Conservation (phyloP, 2,797 vertebrate species). For the Huso huso region DNA sequence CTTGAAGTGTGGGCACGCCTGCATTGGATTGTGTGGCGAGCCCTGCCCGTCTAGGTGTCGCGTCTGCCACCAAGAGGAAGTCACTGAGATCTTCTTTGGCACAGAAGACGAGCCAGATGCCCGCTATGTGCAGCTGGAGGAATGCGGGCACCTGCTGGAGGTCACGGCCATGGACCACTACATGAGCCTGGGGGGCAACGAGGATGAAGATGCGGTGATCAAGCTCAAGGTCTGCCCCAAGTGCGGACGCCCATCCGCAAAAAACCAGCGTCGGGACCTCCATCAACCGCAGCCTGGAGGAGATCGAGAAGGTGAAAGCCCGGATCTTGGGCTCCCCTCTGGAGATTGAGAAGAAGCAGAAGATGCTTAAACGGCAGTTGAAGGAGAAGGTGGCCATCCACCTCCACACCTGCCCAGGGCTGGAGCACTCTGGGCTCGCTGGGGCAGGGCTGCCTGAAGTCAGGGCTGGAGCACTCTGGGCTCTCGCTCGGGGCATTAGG, state of each 20-base stretch:
- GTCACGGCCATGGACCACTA: slow-evolving; percentile 71
- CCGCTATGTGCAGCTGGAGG: slow-evolving; percentile 77
- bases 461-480: slow-evolving; percentile 28
- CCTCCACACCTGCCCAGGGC: not conserved
- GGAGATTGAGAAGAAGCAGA: slow-evolving; percentile 39
- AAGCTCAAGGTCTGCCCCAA: slow-evolving; percentile 80
- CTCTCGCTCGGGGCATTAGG: slow-evolving; percentile 52
- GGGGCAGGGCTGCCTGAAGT: too few relatives aligned
- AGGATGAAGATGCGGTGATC: slow-evolving; percentile 46
- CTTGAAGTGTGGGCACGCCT: slow-evolving; percentile 72
- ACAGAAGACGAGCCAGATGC: slow-evolving; percentile 73
- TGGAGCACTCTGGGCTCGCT: slow-evolving; percentile 34
- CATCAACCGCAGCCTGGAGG: slow-evolving; percentile 72
- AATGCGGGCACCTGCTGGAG: slow-evolving; percentile 78
- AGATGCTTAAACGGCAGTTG: slow-evolving; percentile 41
- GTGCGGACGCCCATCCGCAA: slow-evolving; percentile 80
- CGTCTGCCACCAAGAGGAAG: slow-evolving; percentile 66
- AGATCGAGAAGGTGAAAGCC: slow-evolving; percentile 79
- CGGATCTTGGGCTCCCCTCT: slow-evolving; percentile 61
- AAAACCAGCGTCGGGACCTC: slow-evolving; percentile 70
- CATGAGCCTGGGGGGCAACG: slow-evolving; percentile 52
- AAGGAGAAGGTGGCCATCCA: not conserved
- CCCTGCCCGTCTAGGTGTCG: slow-evolving; percentile 80
- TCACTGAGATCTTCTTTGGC: slow-evolving; percentile 84
- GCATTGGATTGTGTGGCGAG: slow-evolving; percentile 84